phyloP scores from a whole-genome alignment of 2,113 vertebrate species.

The Leptobrachium ailaonicum region DNA sequence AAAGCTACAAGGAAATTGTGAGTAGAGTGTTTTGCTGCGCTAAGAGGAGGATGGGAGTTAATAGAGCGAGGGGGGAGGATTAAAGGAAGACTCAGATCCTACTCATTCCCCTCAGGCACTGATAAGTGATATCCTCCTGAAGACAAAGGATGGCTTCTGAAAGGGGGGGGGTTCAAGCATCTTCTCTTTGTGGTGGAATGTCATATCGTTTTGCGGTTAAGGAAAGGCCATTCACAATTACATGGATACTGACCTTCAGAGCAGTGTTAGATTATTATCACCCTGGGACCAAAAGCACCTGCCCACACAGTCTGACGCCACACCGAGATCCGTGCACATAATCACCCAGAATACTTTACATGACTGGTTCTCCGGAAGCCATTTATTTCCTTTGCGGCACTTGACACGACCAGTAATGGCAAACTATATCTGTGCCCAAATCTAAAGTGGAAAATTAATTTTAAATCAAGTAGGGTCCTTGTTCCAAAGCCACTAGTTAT shows the following conservation, averaged over 20 bases:
- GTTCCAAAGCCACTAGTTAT: too few relatives aligned
- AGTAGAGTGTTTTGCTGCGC: conserved; percentile 1
- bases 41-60: conserved; percentile 8
- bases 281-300: conserved; percentile 34
- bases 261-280: conserved; percentile 35
- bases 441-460: too few relatives aligned
- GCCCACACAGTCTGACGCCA: conserved; percentile 10
- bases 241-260: conserved; percentile 2
- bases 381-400: neutral
- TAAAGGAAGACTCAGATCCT: conserved; percentile 32
- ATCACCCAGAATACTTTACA: conserved; percentile 1
- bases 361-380: neutral
- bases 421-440: neutral
- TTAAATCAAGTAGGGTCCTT: too few relatives aligned
- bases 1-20: conserved; percentile 20
- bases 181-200: neutral
- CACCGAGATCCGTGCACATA: neutral
- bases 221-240: conserved; percentile 8
- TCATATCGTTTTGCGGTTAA: conserved; percentile 16
- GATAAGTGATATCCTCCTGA: conserved; percentile 38
- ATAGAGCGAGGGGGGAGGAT: conserved; percentile 24
- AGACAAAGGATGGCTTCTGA: neutral
- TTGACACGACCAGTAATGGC: neutral
- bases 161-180: conserved; percentile 11
- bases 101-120: conserved; percentile 33